phyloP scores from a whole-genome alignment of 2,888 invertebrate genomes.

The Nomada hirtipes region DNA sequence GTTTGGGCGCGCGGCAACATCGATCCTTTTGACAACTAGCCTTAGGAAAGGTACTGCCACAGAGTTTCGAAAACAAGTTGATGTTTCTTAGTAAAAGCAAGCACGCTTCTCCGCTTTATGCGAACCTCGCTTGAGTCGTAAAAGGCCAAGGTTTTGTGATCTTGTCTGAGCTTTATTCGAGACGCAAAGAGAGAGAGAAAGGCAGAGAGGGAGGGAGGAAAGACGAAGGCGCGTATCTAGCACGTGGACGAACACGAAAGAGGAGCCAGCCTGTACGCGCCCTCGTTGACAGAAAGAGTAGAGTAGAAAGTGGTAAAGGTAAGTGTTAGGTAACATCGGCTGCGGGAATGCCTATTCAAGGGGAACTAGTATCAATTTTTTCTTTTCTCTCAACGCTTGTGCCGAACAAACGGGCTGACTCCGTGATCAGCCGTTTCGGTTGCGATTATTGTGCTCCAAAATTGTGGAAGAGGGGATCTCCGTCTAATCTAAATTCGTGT shows the following conservation, averaged over 20 bases:
- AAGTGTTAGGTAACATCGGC: constrained; percentile 49
- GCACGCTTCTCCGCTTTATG: background rate
- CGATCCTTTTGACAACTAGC: background rate
- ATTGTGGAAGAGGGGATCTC: no score
- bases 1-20: background rate
- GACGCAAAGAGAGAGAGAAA: constrained; percentile 12
- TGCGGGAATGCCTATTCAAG: constrained; percentile 43
- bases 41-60: no score
- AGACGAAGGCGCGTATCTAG: constrained; percentile 33
- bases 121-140: constrained; percentile 16
- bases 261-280: constrained; percentile 7
- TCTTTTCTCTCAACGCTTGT: no score
- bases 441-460: no score
- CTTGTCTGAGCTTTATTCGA: background rate
- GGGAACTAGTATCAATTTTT: constrained; percentile 11
- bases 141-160: constrained; percentile 65
- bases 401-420: no score
- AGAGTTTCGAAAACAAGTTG: no score
- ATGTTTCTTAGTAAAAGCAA: background rate
- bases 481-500: no score
- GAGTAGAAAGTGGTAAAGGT: constrained; percentile 59
- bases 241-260: constrained; percentile 62
- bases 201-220: background rate
- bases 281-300: constrained; percentile 34
- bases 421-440: background rate